Evolutionary conservation across 2,113 vertebrate genomes (phyloP).

Genomic region (Chionis minor): DNA sequence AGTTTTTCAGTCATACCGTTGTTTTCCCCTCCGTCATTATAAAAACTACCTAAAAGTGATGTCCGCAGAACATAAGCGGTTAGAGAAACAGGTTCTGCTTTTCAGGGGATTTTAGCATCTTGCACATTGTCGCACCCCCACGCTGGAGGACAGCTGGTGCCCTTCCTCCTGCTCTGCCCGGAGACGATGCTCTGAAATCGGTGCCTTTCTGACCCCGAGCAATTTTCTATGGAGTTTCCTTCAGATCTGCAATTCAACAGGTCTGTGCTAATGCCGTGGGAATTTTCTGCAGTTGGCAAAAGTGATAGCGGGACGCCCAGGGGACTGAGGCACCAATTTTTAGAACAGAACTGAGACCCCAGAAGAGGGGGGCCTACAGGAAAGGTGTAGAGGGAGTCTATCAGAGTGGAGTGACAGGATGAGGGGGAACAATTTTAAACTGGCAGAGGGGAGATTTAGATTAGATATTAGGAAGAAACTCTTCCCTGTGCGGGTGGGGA

Average conservation of each 20-base stretch:
- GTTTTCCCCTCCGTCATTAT: background rate
- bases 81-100: background rate
- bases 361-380: no score
- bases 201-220: background rate
- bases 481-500: background rate
- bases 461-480: background rate
- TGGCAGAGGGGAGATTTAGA: background rate
- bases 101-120: background rate
- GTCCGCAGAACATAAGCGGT: background rate
- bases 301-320: background rate
- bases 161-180: background rate
- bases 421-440: background rate
- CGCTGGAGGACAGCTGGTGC: background rate
- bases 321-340: background rate
- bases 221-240: background rate
- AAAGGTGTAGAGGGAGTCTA: background rate
- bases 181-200: background rate
- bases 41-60: background rate
- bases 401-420: background rate
- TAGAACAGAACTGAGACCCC: background rate
- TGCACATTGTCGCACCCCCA: background rate
- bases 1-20: background rate
- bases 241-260: background rate
- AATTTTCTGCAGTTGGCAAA: background rate
- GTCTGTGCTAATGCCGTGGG: background rate